Percentiles rank a stretch among this genome's conserved stretches.
Conservation (phyloP, 1,140 invertebrate genomes). For the Papilio helenus region DNA sequence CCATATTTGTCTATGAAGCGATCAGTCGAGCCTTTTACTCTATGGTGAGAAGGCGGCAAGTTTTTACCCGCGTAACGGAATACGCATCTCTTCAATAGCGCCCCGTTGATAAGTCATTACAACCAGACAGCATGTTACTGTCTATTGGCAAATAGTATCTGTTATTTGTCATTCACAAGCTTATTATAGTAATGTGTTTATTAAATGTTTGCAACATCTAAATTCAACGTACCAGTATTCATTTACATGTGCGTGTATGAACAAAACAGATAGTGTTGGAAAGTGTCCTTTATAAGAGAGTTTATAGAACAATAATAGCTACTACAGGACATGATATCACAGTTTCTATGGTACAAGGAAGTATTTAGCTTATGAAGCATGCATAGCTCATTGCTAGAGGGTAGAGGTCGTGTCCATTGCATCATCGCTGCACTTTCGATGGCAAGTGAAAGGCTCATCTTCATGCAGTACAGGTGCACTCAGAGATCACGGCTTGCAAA, state of each 20-base stretch:
- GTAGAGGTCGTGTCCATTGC: conserved; percentile 64
- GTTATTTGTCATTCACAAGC: conserved; percentile 4
- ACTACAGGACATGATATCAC: too few species aligned
- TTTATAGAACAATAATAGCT: too few species aligned
- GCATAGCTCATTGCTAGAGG: conserved; percentile 44
- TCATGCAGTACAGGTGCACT: conserved; percentile 61
- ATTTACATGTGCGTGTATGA: too few species aligned
- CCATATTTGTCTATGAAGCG: conserved; percentile 35
- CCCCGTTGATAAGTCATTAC: conserved; percentile 29
- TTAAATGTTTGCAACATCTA: background rate
- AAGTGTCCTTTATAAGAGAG: too few species aligned
- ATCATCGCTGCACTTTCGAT: conserved; percentile 74
- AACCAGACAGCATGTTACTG: conserved; percentile 7
- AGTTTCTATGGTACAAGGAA: background rate
- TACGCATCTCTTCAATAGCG: conserved; percentile 19
- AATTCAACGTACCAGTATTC: background rate
- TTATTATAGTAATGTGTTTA: background rate
- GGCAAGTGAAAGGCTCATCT: conserved; percentile 76
- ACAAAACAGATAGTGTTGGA: too few species aligned
- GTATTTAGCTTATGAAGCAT: conserved; percentile 24
- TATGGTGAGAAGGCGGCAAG: conserved; percentile 28
- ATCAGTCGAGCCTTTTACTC: conserved; percentile 5
- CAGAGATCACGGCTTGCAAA: conserved; percentile 46
- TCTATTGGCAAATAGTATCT: conserved; percentile 30
- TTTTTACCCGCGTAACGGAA: conserved; percentile 35